Percentiles rank a stretch among this genome's conserved stretches.
phyloP scores from a whole-genome alignment of 2,888 invertebrate genomes.

The Apotomis capreana region DNA sequence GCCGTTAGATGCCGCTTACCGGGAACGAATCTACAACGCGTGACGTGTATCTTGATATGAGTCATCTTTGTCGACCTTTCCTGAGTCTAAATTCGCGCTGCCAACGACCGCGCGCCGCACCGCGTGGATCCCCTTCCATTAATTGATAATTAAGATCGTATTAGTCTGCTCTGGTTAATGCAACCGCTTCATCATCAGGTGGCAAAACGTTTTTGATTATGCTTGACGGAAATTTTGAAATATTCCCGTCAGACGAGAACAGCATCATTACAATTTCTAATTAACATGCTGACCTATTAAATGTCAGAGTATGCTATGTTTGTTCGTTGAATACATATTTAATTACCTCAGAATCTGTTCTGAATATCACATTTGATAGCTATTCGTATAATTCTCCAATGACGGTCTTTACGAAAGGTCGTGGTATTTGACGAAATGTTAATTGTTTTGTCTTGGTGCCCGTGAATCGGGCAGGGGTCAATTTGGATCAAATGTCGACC shows the following conservation, averaged over 20 bases:
- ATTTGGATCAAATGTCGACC: slow-evolving; percentile 19
- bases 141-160: slow-evolving; percentile 63
- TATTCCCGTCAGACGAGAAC: not conserved
- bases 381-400: slow-evolving; percentile 13
- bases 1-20: not conserved
- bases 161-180: slow-evolving; percentile 44
- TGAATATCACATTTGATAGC: slow-evolving; percentile 8
- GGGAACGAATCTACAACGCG: slow-evolving; percentile 28
- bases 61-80: slow-evolving; percentile 71
- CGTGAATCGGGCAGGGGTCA: slow-evolving; percentile 49
- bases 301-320: slow-evolving; percentile 13
- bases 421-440: slow-evolving; percentile 62
- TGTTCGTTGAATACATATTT: not conserved
- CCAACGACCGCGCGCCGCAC: slow-evolving; percentile 61
- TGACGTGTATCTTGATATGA: slow-evolving; percentile 60
- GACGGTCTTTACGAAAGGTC: slow-evolving; percentile 54
- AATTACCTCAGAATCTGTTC: not conserved
- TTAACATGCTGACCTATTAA: slow-evolving; percentile 22
- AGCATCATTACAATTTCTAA: slow-evolving; percentile 24
- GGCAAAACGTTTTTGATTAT: not conserved
- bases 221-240: slow-evolving; percentile 16
- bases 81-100: slow-evolving; percentile 74
- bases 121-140: slow-evolving; percentile 44
- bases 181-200: slow-evolving; percentile 27
- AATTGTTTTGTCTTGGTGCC: slow-evolving; percentile 57